phyloP scores from a whole-genome alignment of 2,797 vertebrate genomes.

The Sternarchorhynchus goeldii region DNA sequence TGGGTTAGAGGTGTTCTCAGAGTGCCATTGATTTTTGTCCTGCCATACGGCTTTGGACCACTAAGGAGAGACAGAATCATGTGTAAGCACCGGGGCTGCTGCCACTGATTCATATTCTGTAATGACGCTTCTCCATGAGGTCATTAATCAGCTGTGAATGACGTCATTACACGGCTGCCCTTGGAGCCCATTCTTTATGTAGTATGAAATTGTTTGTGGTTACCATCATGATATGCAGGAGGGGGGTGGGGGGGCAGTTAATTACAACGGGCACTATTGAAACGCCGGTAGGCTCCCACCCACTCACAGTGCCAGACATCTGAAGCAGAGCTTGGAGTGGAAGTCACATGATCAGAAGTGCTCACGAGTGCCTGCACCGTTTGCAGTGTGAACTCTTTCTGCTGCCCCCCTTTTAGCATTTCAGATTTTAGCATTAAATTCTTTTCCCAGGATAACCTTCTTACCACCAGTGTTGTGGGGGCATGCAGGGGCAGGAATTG shows the following conservation, averaged over 20 bases:
- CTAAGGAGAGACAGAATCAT: background rate
- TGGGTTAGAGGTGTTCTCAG: constrained; percentile 2
- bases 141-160: constrained; percentile 22
- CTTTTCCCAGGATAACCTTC: constrained; percentile 38
- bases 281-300: constrained; percentile 42
- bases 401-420: constrained; percentile 6
- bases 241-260: constrained; percentile 19
- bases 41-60: background rate
- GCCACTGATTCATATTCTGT: background rate
- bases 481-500: constrained; percentile 20
- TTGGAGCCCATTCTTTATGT: background rate
- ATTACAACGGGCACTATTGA: constrained; percentile 36
- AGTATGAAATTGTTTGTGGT: background rate
- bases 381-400: constrained; percentile 36
- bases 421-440: constrained; percentile 30
- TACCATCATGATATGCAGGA: constrained; percentile 35
- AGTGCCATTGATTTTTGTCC: constrained; percentile 10
- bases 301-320: constrained; percentile 41
- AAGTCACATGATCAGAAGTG: constrained; percentile 52
- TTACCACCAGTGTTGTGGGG: background rate
- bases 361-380: constrained; percentile 34
- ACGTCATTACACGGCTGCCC: constrained; percentile 2
- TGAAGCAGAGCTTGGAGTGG: constrained; percentile 33
- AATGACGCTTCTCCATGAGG: background rate
- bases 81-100: background rate